phyloP scores from a whole-genome alignment of 2,113 vertebrate species.

The Zapus hudsonius region DNA sequence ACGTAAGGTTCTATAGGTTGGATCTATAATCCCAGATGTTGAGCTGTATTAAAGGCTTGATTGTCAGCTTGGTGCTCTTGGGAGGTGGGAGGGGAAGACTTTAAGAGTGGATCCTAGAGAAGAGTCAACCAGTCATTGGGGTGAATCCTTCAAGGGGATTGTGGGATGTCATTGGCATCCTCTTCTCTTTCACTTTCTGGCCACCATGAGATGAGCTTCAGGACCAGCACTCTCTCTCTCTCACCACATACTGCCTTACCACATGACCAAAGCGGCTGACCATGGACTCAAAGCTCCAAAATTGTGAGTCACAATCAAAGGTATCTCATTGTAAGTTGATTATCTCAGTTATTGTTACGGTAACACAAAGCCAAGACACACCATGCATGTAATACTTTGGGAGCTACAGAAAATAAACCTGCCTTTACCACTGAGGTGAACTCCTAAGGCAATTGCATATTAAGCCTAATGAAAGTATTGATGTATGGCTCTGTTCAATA shows the following conservation, averaged over 20 bases:
- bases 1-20: background rate
- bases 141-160: background rate
- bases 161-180: too few relatives aligned
- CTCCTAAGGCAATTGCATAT: background rate
- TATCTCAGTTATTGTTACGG: background rate
- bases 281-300: background rate
- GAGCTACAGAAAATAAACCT: background rate
- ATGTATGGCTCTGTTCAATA: background rate
- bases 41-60: background rate
- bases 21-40: background rate
- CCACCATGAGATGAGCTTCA: background rate
- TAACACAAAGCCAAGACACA: background rate
- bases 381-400: too few relatives aligned
- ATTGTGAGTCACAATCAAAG: background rate
- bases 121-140: background rate
- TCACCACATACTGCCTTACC: background rate
- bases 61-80: background rate
- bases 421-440: background rate
- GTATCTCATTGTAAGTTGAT: background rate
- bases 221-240: too few relatives aligned
- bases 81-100: background rate
- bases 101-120: background rate
- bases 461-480: background rate
- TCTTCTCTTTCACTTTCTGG: background rate
- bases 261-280: background rate